Evolutionary conservation across 1,140 invertebrate genomes (phyloP).

Genomic region (Bombus sylvicola): DNA sequence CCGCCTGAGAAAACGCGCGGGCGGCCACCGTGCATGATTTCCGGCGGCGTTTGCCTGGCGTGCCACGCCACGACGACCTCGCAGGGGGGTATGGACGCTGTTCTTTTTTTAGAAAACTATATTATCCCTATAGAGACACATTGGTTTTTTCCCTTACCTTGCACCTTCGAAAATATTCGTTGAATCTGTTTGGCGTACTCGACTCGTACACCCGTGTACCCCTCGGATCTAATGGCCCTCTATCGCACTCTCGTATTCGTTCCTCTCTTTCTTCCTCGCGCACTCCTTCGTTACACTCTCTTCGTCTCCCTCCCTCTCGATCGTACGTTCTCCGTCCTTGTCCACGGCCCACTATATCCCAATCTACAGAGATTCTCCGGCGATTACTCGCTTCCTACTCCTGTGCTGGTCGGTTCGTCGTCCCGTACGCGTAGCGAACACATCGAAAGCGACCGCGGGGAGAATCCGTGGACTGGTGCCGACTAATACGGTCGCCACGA

Average conservation of each 20-base stretch:
- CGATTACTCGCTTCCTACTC: constrained; percentile 65
- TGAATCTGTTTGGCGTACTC: constrained; percentile 34
- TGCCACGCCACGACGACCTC: constrained; percentile 65
- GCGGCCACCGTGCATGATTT: constrained; percentile 59
- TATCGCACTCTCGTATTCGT: constrained; percentile 25
- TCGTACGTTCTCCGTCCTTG: constrained; percentile 38
- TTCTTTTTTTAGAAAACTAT: constrained; percentile 64
- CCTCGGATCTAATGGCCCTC: constrained; percentile 36
- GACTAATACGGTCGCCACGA: background rate
- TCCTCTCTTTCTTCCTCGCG: constrained; percentile 38
- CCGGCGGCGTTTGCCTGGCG: constrained; percentile 61
- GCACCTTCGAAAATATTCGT: constrained; percentile 48
- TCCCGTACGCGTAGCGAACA: constrained; percentile 69
- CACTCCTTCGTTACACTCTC: constrained; percentile 42
- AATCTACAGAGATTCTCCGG: constrained; percentile 55
- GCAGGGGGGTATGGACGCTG: constrained; percentile 8
- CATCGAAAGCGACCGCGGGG: constrained; percentile 64
- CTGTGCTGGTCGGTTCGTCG: constrained; percentile 62
- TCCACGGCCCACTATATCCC: constrained; percentile 49
- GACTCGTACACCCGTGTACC: constrained; percentile 19
- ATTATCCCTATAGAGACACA: constrained; percentile 35
- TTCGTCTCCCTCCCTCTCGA: background rate
- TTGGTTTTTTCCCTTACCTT: constrained; percentile 51
- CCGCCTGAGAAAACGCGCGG: constrained; percentile 51
- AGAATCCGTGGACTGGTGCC: constrained; percentile 29